Evolutionary conservation across 2,113 vertebrate genomes (phyloP), one percentile per base, ranked within the genome.

Genomic region (Paratilapia polleni): DNA sequence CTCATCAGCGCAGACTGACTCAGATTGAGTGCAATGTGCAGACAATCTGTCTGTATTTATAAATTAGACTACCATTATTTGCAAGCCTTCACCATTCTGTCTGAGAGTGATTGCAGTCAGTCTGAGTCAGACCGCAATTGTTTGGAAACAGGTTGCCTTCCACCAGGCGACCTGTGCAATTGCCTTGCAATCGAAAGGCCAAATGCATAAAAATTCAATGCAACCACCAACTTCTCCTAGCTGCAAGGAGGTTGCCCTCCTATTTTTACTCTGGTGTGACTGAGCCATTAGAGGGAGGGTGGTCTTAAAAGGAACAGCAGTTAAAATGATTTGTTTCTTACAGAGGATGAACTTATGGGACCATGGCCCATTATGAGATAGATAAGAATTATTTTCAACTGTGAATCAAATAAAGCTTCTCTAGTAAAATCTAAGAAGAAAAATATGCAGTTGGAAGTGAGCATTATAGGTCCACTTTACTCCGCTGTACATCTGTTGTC

Each of bases 191-290:
- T 6, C 13, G 4, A 47, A 47, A 47, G 28, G 19, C 41, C 9
- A 7, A 49, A 49, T 70, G 41, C 43, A 28, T 49, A 49, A 24
- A 70, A 70, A 70, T 28, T 26, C 24, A 70, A 14, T 49, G 26
- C 24, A 70, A 0, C 24, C 66, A 70, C 43, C 49, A 3, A 20
- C 2, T 68, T 68, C 0, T 1, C 41, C 8, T 49, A 19, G 38
- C 7, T 2, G 41, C 4, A 9, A 70, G 24, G 64, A 7, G 41
- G 22, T 68, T 68, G 19, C 64, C 9, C 0, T 14, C 0, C 0
- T 70, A 24, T 70, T 70, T 70, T 49, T 49, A 28, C 41, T 28
- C 26, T 15, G 49, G 24, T 49, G 22, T 49, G 9, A 2, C 41
- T 19, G 64, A 68, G 64, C 9, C 41, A 26, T 68, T 28, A 47